These are phyloP conservation scores for Parapsyche elsis DNA, from an alignment of 1,140 invertebrate genomes.

Conservation along the genomic window DNA sequence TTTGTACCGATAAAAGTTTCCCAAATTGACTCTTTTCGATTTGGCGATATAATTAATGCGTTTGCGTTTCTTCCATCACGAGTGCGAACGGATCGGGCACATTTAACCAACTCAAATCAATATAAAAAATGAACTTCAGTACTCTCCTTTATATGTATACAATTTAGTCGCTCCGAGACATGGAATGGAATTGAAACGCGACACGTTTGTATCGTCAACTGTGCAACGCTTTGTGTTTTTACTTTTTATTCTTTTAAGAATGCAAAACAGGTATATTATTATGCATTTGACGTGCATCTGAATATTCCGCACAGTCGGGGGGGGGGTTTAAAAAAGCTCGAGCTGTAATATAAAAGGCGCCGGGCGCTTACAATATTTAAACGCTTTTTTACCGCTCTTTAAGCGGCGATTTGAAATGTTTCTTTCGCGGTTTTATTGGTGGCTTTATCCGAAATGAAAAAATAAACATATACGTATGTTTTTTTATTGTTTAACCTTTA, in stretches of 20 bases:
- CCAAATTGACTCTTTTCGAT: too few relatives aligned
- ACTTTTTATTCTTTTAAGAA: neutral
- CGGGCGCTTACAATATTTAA: neutral
- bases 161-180: too few relatives aligned
- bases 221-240: too few relatives aligned
- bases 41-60: too few relatives aligned
- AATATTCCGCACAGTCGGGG: neutral
- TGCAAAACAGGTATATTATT: neutral
- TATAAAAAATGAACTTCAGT: too few relatives aligned
- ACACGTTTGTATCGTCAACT: too few relatives aligned
- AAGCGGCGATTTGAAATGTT: neutral
- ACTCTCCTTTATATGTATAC: too few relatives aligned
- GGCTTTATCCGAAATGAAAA: neutral
- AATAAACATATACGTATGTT: neutral
- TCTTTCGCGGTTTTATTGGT: neutral
- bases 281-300: too few relatives aligned
- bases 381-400: neutral
- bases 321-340: slow-evolving; percentile 27
- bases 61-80: too few relatives aligned
- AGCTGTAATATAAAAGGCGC: neutral
- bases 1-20: neutral
- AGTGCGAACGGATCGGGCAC: too few relatives aligned
- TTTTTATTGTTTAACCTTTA: neutral
- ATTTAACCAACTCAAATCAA: too few relatives aligned
- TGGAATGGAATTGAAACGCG: too few relatives aligned